Evolutionary conservation across 2,888 invertebrate genomes (phyloP), one percentile per base, ranked within the genome.

Genomic region (Microchrysa polita): DNA sequence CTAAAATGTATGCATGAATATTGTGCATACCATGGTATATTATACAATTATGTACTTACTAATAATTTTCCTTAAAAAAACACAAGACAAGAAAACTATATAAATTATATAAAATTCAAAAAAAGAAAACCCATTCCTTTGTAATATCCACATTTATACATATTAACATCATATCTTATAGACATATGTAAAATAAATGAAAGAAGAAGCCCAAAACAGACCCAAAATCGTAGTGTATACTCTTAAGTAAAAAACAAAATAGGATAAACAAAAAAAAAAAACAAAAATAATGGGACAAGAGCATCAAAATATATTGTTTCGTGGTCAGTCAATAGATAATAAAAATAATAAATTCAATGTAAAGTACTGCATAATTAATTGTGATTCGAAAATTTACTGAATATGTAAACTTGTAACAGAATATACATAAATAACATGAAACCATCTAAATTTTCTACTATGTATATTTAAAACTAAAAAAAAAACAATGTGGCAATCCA

Each of bases 131-230:
- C 10, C n/a, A 65, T 65, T 65, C 23, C 48, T 23, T 44, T 48
- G 65, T 65, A 65, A 65, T 23, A 61, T 7, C 27, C 59, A 72
- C 63, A 63, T 72, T 61, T 61, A 73, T 61, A 73, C 65, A 73
- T 63, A 72, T 72, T 53, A 63, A 63, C 42, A 73, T 73, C 73
- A 73, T 73, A 73, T 73, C 73, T 63, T 63, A 65, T 55, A 12
- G 16, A 42, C 23, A 55, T 52, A 63, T 55, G 73, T 65, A 72
- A 72, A 60, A 72, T 27, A 61, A 53, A 52, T 23, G n/a, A 53
- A 67, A 16, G 9, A 34, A 16, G 42, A 40, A 34, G 27, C 27
- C 27, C 27, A 34, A n/a, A 34, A 34, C 27, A 34, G 27, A 65
- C 63, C 16, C 48, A 44, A 44, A 65, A 7, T 5, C 27, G 65